These are phyloP conservation scores for Agapornis canus DNA, from an alignment of 2,797 vertebrate genomes.

Conservation along the genomic window DNA sequence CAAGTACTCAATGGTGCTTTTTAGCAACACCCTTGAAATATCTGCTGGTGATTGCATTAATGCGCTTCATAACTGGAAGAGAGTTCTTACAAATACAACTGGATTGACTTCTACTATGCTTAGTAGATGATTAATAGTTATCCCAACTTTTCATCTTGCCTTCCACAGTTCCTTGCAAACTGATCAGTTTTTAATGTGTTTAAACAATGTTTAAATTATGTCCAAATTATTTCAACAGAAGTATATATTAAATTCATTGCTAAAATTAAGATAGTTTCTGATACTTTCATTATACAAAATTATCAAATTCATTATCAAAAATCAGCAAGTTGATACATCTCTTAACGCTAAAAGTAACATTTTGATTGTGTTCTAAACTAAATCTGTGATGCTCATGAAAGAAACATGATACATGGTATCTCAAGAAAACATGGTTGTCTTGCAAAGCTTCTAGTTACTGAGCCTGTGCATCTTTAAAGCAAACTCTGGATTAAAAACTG, in stretches of 20 bases:
- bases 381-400: background rate
- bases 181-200: conserved; percentile 8
- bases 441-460: background rate
- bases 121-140: background rate
- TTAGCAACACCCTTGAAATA: conserved; percentile 24
- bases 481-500: conserved; percentile 26
- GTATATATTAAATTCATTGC: background rate
- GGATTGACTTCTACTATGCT: background rate
- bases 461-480: background rate
- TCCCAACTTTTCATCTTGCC: background rate
- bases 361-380: background rate
- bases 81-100: background rate
- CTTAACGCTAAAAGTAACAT: background rate
- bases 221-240: background rate
- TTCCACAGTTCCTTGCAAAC: conserved; percentile 13
- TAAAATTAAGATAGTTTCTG: background rate
- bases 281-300: background rate
- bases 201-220: background rate
- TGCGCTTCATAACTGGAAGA: background rate
- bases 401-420: background rate
- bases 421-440: background rate
- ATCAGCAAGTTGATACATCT: background rate
- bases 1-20: background rate
- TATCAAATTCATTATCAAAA: background rate
- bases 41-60: background rate